phyloP scores from a whole-genome alignment of 2,888 invertebrate species.

The Timema podura region DNA sequence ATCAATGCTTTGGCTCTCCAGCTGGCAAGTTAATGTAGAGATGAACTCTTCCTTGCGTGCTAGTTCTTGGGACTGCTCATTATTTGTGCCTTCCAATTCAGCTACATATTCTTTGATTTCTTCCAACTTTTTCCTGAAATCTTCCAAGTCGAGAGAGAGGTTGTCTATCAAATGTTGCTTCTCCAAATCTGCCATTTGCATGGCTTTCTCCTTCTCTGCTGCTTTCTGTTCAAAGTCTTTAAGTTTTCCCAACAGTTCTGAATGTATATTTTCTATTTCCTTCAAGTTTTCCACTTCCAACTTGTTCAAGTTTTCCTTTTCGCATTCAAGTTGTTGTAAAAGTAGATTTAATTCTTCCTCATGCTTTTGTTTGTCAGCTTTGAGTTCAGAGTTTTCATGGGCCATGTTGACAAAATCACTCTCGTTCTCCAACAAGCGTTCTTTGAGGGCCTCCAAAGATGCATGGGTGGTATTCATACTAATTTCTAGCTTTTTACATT shows the following conservation, averaged over 20 bases:
- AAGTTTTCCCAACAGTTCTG: constrained; percentile 17
- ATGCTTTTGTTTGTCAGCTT: constrained; percentile 11
- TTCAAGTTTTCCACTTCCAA: constrained; percentile 21
- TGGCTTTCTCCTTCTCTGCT: neutral
- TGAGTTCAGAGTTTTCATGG: neutral
- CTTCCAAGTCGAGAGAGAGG: neutral
- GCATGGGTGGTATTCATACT: constrained; percentile 23
- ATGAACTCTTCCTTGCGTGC: neutral
- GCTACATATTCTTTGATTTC: constrained; percentile 17
- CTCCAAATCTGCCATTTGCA: neutral
- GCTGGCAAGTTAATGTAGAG: neutral
- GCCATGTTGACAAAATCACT: constrained; percentile 20
- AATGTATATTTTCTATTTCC: constrained; percentile 17
- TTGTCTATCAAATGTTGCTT: neutral
- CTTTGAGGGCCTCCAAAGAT: constrained; percentile 26
- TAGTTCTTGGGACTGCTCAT: neutral
- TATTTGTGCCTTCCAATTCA: neutral
- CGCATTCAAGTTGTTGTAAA: constrained; percentile 4
- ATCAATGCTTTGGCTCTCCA: neutral
- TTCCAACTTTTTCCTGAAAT: constrained; percentile 14
- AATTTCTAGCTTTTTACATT: constrained; percentile 27
- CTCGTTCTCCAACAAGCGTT: constrained; percentile 27
- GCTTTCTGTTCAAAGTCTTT: neutral
- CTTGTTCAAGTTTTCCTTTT: constrained; percentile 10
- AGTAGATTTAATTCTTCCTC: constrained; percentile 17